Evolutionary conservation across 2,888 invertebrate genomes (phyloP).

Genomic region (Luperina nickerlii): DNA sequence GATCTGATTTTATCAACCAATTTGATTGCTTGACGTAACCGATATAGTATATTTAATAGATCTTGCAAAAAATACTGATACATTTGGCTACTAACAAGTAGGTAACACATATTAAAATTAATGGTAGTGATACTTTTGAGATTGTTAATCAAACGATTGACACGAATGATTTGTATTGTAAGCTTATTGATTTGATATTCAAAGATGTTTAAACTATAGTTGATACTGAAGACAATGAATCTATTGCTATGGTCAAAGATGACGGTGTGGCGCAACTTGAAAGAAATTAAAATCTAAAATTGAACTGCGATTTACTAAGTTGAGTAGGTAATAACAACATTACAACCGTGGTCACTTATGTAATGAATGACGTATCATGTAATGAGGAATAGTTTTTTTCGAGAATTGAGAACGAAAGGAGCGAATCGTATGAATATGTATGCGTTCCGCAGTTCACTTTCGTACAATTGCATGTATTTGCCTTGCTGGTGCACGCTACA

Average conservation of each 20-base stretch:
- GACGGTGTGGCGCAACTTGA: neutral
- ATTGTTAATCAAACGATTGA: constrained; percentile 33
- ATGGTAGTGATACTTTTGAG: constrained; percentile 13
- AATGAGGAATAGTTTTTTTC: constrained; percentile 59
- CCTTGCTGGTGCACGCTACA: constrained; percentile 49
- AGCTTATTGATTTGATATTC: constrained; percentile 37
- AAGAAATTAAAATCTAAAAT: neutral
- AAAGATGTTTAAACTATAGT: constrained; percentile 27
- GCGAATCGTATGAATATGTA: constrained; percentile 62
- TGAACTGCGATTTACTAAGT: neutral
- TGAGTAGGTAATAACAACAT: constrained; percentile 2
- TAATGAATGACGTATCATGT: constrained; percentile 48
- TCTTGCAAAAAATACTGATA: constrained; percentile 23
- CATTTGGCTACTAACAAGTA: constrained; percentile 28
- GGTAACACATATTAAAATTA: constrained; percentile 31
- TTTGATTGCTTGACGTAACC: constrained; percentile 49
- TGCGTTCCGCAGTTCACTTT: constrained; percentile 65
- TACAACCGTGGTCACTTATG: constrained; percentile 26
- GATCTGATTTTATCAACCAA: constrained; percentile 66
- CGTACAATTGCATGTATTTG: constrained; percentile 56
- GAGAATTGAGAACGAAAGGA: constrained; percentile 62
- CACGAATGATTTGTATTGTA: constrained; percentile 27
- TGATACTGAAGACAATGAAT: constrained; percentile 19
- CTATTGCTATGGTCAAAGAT: neutral
- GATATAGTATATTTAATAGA: constrained; percentile 20